Evolutionary conservation across 2,888 invertebrate genomes (phyloP).

Genomic region (Ischnura elegans): DNA sequence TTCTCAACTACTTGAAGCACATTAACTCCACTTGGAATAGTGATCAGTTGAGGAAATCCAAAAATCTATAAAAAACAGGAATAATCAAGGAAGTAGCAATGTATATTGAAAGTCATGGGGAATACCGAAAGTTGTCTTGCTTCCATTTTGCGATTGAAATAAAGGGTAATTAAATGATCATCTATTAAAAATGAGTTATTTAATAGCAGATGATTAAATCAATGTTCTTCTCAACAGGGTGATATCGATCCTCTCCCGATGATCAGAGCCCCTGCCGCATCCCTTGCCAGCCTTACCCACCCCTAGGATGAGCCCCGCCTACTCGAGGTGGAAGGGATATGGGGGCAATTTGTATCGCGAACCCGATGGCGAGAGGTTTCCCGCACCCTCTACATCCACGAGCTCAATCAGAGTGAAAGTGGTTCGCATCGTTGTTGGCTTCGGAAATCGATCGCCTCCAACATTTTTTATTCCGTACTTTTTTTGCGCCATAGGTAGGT

Average conservation of each 20-base stretch:
- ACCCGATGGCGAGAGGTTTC: neutral
- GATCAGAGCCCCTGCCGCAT: neutral
- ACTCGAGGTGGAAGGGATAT: neutral
- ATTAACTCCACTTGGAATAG: too few species aligned
- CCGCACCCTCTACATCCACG: neutral
- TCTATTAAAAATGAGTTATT: too few species aligned
- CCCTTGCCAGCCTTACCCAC: neutral
- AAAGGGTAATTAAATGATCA: too few species aligned
- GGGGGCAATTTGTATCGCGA: neutral
- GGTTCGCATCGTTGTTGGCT: neutral
- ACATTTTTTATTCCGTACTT: neutral
- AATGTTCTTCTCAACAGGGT: too few species aligned
- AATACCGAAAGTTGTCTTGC: too few species aligned
- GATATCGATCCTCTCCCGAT: neutral
- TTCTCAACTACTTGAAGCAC: too few species aligned
- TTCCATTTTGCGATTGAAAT: too few species aligned
- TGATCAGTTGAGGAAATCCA: too few species aligned
- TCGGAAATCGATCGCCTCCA: neutral
- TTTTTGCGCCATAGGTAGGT: neutral
- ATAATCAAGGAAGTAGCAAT: too few species aligned
- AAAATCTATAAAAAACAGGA: too few species aligned
- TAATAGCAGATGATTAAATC: too few species aligned
- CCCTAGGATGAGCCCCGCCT: neutral
- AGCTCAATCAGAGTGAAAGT: constrained; percentile 20
- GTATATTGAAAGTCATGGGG: too few species aligned